Conservation (phyloP, 2,888 invertebrate genomes). For the Schizotus pectinicornis region DNA sequence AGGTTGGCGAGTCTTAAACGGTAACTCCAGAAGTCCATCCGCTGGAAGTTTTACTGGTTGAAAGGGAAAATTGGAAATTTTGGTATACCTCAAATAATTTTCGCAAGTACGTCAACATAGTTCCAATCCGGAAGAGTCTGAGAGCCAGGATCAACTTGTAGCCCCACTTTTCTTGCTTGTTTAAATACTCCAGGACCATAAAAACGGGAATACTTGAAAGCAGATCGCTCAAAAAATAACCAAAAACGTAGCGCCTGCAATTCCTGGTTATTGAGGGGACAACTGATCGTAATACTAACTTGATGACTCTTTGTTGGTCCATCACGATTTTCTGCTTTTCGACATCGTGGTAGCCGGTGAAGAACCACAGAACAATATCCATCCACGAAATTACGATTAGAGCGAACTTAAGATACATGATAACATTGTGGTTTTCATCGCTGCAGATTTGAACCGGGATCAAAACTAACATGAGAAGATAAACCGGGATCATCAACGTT, state of each 20-base stretch:
- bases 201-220: constrained; percentile 11
- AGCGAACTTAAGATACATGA: constrained; percentile 1
- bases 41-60: constrained; percentile 2
- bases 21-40: constrained; percentile 15
- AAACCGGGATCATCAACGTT: constrained; percentile 30
- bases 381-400: constrained; percentile 21
- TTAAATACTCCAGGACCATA: not conserved
- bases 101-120: constrained; percentile 7
- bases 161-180: not conserved
- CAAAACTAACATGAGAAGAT: constrained; percentile 16
- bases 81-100: constrained; percentile 10
- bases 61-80: not conserved
- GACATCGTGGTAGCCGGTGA: constrained; percentile 33
- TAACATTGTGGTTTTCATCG: no score
- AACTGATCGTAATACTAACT: not conserved
- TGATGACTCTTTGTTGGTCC: constrained; percentile 16
- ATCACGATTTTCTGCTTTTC: constrained; percentile 24
- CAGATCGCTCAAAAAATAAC: constrained; percentile 14
- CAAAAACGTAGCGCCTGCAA: constrained; percentile 12
- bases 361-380: constrained; percentile 31
- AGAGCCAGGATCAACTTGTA: constrained; percentile 4
- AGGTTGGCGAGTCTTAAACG: constrained; percentile 8
- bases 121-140: constrained; percentile 8
- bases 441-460: constrained; percentile 5
- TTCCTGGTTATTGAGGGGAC: no score